Conservation (phyloP, 2,797 vertebrate genomes). For the Scomberomorus guttatus region DNA sequence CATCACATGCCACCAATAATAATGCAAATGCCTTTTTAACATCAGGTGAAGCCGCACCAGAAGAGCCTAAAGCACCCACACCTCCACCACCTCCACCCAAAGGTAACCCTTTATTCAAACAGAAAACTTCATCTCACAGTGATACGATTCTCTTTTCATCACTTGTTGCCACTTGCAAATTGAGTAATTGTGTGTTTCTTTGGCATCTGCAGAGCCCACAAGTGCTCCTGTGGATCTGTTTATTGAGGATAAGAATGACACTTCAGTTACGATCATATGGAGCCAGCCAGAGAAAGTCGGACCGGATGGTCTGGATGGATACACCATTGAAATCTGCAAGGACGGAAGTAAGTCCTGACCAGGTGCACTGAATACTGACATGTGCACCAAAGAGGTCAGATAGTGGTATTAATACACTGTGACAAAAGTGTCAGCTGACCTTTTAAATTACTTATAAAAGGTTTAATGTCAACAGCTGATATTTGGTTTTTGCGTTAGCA, state of each 20-base stretch:
- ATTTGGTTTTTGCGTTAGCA: neutral
- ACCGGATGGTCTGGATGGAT: slow-evolving; percentile 90
- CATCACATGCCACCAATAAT: slow-evolving; percentile 54
- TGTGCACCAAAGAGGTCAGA: slow-evolving; percentile 21
- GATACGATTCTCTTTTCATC: neutral
- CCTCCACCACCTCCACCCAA: slow-evolving; percentile 84
- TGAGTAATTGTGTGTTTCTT: neutral
- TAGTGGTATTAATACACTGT: slow-evolving; percentile 54
- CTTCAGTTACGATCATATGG: slow-evolving; percentile 92
- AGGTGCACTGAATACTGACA: slow-evolving; percentile 2
- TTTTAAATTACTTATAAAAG: slow-evolving; percentile 21
- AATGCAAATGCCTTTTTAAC: slow-evolving; percentile 75
- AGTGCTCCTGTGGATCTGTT: slow-evolving; percentile 89
- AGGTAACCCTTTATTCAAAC: slow-evolving; percentile 74
- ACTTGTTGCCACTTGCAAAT: neutral
- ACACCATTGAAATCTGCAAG: slow-evolving; percentile 90
- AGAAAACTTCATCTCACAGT: neutral
- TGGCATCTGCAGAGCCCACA: slow-evolving; percentile 86
- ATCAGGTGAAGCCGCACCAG: slow-evolving; percentile 80
- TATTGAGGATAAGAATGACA: slow-evolving; percentile 92
- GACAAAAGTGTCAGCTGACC: slow-evolving; percentile 30
- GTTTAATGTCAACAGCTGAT: slow-evolving; percentile 4
- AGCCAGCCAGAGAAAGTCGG: slow-evolving; percentile 90
- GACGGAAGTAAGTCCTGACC: slow-evolving; percentile 91
- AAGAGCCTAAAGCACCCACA: slow-evolving; percentile 83